Percentiles rank a stretch among this genome's conserved stretches.
Evolutionary conservation across 2,888 invertebrate genomes (phyloP).

Genomic region (Mesochorus sp.): DNA sequence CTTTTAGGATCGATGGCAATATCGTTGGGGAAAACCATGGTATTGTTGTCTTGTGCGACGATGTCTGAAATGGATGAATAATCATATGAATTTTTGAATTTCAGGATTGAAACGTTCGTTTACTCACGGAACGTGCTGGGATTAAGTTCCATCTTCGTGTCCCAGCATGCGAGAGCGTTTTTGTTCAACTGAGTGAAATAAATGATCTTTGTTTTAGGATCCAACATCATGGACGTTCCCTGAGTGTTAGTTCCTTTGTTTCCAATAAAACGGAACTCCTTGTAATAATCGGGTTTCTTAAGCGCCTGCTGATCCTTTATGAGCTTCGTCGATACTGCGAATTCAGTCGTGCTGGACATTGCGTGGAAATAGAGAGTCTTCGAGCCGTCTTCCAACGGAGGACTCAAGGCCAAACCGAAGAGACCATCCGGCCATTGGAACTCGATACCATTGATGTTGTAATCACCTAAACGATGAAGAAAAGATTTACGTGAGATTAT

Average conservation of each 20-base stretch:
- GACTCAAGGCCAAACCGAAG: slow-evolving; percentile 88
- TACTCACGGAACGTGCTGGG: slow-evolving; percentile 83
- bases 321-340: slow-evolving; percentile 89
- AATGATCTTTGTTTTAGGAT: slow-evolving; percentile 87
- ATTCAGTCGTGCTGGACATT: slow-evolving; percentile 91
- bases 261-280: slow-evolving; percentile 88
- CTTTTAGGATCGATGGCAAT: slow-evolving; percentile 78
- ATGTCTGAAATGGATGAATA: slow-evolving; percentile 83
- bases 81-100: neutral
- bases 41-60: slow-evolving; percentile 87
- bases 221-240: slow-evolving; percentile 89
- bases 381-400: slow-evolving; percentile 83
- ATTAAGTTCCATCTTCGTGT: slow-evolving; percentile 86
- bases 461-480: slow-evolving; percentile 84
- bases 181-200: slow-evolving; percentile 91
- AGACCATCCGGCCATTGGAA: slow-evolving; percentile 95
- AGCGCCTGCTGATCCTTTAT: slow-evolving; percentile 89
- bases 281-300: slow-evolving; percentile 87
- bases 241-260: slow-evolving; percentile 88
- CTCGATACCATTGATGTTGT: slow-evolving; percentile 89
- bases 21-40: slow-evolving; percentile 91
- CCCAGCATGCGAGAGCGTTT: slow-evolving; percentile 93
- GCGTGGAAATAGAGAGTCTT: slow-evolving; percentile 92
- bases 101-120: neutral
- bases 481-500: too few species aligned